Evolutionary conservation across 2,113 vertebrate genomes (phyloP).

Genomic region (Aix galericulata): DNA sequence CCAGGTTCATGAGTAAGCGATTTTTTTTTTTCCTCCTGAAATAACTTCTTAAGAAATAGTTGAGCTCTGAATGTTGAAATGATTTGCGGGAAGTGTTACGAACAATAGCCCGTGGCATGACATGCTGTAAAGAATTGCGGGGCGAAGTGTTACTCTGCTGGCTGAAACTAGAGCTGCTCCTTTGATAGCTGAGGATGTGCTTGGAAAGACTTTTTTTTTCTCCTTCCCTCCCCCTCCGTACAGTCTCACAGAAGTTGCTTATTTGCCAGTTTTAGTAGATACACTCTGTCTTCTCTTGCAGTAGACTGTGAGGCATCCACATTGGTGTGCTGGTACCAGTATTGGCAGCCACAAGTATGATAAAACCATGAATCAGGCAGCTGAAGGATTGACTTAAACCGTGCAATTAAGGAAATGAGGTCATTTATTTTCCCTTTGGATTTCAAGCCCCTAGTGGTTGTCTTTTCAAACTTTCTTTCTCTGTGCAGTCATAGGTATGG

Average conservation of each 20-base stretch:
- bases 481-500: fast-evolving
- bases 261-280: neutral
- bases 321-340: neutral
- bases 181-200: constrained; percentile 37
- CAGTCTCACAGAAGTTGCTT: neutral
- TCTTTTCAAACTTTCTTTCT: neutral
- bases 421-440: neutral
- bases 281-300: neutral
- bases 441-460: neutral
- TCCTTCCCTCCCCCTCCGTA: neutral
- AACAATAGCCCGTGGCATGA: constrained; percentile 31
- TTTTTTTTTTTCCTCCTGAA: neutral
- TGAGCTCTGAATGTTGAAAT: constrained; percentile 7
- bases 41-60: constrained; percentile 27
- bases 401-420: constrained; percentile 5
- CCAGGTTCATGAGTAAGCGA: constrained; percentile 21
- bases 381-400: neutral
- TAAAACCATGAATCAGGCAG: constrained; percentile 3
- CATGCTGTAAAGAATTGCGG: neutral
- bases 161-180: constrained; percentile 56
- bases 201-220: neutral
- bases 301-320: constrained; percentile 32
- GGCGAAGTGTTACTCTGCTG: constrained; percentile 58
- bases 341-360: neutral
- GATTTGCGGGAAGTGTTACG: constrained; percentile 22